Percentiles rank a stretch among this genome's conserved stretches.
Evolutionary conservation across 2,113 vertebrate genomes (phyloP).

Genomic region (Myodes glareolus): DNA sequence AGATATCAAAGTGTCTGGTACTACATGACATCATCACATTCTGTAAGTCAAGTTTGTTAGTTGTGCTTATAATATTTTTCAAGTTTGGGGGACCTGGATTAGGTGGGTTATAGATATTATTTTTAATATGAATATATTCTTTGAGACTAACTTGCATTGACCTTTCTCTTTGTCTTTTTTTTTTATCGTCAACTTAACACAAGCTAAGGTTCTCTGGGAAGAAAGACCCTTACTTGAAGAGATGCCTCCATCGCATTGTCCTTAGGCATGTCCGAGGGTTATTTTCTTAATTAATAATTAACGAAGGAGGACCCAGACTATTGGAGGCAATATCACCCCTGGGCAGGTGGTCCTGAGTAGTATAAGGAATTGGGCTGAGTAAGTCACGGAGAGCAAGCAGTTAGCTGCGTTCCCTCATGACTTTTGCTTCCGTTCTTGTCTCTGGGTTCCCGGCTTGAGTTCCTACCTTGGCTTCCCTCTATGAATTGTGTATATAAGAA

Average conservation of each 20-base stretch:
- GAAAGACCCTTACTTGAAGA: not conserved
- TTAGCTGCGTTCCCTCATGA: not conserved
- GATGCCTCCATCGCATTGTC: not conserved
- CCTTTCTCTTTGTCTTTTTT: not conserved
- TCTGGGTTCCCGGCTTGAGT: not conserved
- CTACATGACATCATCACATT: not conserved
- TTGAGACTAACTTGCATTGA: not conserved
- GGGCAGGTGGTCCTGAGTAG: not conserved
- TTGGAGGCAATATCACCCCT: not conserved
- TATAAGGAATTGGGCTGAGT: not conserved
- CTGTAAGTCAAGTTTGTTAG: not conserved
- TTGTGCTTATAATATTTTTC: slow-evolving; percentile 33
- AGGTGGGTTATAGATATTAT: not conserved
- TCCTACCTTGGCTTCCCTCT: not conserved
- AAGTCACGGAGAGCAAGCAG: not conserved
- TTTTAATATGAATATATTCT: not conserved
- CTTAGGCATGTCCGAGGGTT: not conserved
- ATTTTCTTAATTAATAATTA: not conserved
- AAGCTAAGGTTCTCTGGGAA: not conserved
- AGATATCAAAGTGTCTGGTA: not conserved
- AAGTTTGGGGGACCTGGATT: slow-evolving; percentile 30
- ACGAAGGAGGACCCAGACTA: not conserved
- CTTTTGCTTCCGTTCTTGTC: too few species aligned
- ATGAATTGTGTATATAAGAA: not conserved
- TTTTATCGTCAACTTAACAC: not conserved